Evolutionary conservation across 2,797 vertebrate species (phyloP).

Genomic region (Sitta carolinensis): DNA sequence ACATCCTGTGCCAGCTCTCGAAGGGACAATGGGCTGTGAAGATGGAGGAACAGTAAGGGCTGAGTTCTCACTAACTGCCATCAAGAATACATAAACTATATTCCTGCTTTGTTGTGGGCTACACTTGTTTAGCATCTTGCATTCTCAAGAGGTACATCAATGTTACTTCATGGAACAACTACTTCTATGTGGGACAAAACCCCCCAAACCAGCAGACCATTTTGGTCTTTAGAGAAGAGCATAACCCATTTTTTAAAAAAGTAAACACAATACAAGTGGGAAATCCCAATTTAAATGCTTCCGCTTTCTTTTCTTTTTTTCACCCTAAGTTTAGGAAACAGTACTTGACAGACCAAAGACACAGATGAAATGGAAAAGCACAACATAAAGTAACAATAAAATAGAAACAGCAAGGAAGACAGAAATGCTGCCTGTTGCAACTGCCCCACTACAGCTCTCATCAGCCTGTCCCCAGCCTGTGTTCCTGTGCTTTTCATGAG

Average conservation of each 20-base stretch:
- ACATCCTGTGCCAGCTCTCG: not conserved
- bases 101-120: not conserved
- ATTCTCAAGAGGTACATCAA: not conserved
- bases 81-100: not conserved
- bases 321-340: not conserved
- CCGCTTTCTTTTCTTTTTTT: rapidly evolving
- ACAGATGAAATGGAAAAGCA: not conserved
- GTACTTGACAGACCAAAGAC: not conserved
- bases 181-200: not conserved
- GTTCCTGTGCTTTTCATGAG: not conserved
- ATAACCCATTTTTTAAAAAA: not conserved
- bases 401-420: not conserved
- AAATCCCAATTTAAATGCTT: not conserved
- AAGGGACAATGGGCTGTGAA: not conserved
- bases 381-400: not conserved
- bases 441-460: not conserved
- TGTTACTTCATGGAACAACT: not conserved
- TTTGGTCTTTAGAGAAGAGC: not conserved
- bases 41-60: not conserved
- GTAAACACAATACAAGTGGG: not conserved
- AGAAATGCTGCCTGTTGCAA: not conserved
- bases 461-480: not conserved
- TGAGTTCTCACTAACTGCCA: not conserved
- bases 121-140: not conserved
- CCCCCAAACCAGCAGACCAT: not conserved